Base-by-base conservation (phyloP, 2,888 invertebrate species). In the Drosophila monieri region DNA sequence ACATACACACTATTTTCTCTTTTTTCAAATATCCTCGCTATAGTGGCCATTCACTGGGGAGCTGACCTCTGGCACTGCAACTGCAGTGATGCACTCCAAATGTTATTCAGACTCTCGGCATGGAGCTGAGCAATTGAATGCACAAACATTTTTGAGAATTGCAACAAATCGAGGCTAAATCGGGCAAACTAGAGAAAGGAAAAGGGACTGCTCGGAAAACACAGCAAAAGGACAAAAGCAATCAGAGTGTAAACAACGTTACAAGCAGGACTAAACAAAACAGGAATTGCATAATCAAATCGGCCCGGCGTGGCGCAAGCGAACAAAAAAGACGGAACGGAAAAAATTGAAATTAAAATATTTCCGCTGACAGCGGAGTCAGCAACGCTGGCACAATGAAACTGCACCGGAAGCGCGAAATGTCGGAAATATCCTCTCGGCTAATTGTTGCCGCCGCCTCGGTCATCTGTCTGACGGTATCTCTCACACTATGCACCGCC, bases 351-450 rank as follows among this genome's bases (percentile, higher is more conserved):
- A 80, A 75, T 88, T 77, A 84, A 89, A 78, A 78, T 78, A 79
- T 74, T 85, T 84, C 80, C 81, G 88, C 73, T 79, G 69, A 72
- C 88, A 70, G 70, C 88, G 80, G 84, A 85, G 74, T 75, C 75
- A 72, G 53, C 70, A 52, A 55, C 67, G 69, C 51, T 66, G 56
- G 48, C 56, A 25, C 35, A 74, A 81, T 76, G 78, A 85, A 87
- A 85, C 76, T 84, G 79, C 89, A 88, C 70, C 89, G 90, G 83
- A 89, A 89, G 85, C 87, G 88, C 78, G 80, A 88, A 89, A 80
- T 88, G 85, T 87, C 90, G 89, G 89, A 90, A 89, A 88, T 89
- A 87, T 88, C 84, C 77, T 85, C 88, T 78, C 87, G 88, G 85
- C 87, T 90, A 88, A 90, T 90, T 89, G 88, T 81, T 76, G 87